These are phyloP conservation scores for Periophthalmodon schlosseri DNA, from an alignment of 2,113 vertebrate genomes.

Conservation along the genomic window DNA sequence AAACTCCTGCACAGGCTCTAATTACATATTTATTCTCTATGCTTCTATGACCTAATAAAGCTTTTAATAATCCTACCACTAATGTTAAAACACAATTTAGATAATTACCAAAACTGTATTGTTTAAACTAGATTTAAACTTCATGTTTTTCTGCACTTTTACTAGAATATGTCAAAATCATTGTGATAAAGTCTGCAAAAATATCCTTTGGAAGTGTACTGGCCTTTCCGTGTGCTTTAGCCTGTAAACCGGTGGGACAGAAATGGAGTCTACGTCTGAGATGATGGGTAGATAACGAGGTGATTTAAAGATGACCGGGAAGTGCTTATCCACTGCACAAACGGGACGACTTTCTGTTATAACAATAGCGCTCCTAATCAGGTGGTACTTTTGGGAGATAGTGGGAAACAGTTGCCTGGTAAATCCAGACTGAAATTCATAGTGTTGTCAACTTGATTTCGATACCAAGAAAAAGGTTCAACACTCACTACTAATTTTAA, in stretches of 20 bases:
- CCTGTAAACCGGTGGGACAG: constrained; percentile 37
- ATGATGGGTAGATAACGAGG: constrained; percentile 60
- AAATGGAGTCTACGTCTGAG: constrained; percentile 38
- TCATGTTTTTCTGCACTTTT: neutral
- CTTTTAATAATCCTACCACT: neutral
- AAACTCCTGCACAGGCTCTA: constrained; percentile 24
- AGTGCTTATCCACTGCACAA: constrained; percentile 15
- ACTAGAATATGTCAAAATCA: neutral
- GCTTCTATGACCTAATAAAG: neutral
- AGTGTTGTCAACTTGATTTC: too few relatives aligned
- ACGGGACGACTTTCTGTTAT: constrained; percentile 21
- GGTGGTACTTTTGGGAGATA: constrained; percentile 33
- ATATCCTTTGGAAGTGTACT: constrained; percentile 4
- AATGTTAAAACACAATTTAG: too few relatives aligned
- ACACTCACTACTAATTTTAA: too few relatives aligned
- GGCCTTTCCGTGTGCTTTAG: constrained; percentile 23
- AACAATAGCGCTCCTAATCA: constrained; percentile 46
- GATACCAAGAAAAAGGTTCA: too few relatives aligned
- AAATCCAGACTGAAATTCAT: too few relatives aligned
- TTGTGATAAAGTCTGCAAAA: constrained; percentile 11
- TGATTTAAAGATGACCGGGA: constrained; percentile 36
- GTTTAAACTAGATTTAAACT: neutral
- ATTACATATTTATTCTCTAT: constrained; percentile 20
- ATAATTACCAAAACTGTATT: neutral
- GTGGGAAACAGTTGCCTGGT: constrained; percentile 4